Conservation (phyloP, 2,797 vertebrate species). For the Ctenopoma multispine region DNA sequence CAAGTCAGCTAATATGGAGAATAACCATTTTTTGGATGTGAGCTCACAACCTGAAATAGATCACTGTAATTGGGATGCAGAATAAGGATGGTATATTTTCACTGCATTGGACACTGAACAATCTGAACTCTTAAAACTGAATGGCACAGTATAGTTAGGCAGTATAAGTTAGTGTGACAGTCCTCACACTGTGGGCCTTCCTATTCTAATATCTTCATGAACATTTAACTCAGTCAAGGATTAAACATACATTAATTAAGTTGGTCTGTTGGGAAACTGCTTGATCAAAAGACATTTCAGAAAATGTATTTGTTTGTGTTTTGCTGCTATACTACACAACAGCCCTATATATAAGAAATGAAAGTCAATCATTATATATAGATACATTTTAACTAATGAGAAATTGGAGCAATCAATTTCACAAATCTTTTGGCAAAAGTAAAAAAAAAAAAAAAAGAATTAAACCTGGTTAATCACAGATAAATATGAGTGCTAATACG, state of each 20-base stretch:
- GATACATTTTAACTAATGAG: conserved; percentile 10
- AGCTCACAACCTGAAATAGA: neutral
- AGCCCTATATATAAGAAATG: neutral
- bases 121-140: neutral
- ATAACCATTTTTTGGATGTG: neutral
- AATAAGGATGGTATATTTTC: neutral
- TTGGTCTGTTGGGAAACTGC: neutral
- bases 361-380: neutral
- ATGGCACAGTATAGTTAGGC: neutral
- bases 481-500: neutral
- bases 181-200: too few relatives aligned
- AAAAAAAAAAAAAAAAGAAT: conserved; percentile 4
- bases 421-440: too few relatives aligned
- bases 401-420: too few relatives aligned
- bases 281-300: too few relatives aligned
- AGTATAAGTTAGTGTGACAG: neutral
- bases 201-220: conserved; percentile 6
- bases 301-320: too few relatives aligned
- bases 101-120: neutral
- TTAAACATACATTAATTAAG: conserved; percentile 12
- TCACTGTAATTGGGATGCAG: neutral
- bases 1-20: neutral
- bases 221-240: conserved; percentile 1
- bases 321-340: too few relatives aligned
- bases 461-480: neutral